phyloP scores from a whole-genome alignment of 1,140 invertebrate species.

The Bombus confusus region DNA sequence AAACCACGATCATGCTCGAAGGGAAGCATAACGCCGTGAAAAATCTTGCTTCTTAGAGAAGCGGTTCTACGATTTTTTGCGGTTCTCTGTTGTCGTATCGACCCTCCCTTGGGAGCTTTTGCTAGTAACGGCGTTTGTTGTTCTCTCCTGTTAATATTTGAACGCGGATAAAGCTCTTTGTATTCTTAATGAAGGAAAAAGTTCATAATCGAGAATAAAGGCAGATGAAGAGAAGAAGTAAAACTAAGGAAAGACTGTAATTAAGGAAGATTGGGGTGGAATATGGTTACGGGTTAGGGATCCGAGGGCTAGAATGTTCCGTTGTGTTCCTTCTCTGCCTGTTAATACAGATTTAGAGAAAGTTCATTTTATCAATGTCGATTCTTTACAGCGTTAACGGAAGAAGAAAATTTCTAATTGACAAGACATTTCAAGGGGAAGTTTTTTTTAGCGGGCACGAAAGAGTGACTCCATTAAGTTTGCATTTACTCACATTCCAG shows the following conservation, averaged over 20 bases:
- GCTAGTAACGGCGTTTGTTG: too few relatives aligned
- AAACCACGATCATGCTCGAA: neutral
- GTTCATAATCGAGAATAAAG: neutral
- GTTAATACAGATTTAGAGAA: neutral
- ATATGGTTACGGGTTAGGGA: neutral
- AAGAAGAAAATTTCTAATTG: neutral
- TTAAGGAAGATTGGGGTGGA: neutral
- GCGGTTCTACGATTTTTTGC: too few relatives aligned
- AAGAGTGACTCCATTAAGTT: too few relatives aligned
- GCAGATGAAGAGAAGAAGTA: too few relatives aligned
- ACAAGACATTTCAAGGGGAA: neutral
- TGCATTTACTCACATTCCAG: too few relatives aligned
- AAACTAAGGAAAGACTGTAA: neutral
- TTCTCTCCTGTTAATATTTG: neutral
- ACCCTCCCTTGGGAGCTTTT: too few relatives aligned
- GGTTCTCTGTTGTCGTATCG: too few relatives aligned
- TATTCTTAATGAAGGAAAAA: neutral
- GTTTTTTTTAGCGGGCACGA: too few relatives aligned
- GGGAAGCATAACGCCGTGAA: slow-evolving; percentile 3
- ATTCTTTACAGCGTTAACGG: neutral
- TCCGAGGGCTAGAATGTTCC: neutral
- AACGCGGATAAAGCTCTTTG: neutral
- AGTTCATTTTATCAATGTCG: neutral
- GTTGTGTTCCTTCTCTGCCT: neutral
- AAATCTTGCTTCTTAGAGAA: neutral